A percentile compares a stretch with the other conserved stretches of the same genome.
Evolutionary conservation across 1,140 invertebrate genomes (phyloP).

Genomic region (Caenorhabditis latens): DNA sequence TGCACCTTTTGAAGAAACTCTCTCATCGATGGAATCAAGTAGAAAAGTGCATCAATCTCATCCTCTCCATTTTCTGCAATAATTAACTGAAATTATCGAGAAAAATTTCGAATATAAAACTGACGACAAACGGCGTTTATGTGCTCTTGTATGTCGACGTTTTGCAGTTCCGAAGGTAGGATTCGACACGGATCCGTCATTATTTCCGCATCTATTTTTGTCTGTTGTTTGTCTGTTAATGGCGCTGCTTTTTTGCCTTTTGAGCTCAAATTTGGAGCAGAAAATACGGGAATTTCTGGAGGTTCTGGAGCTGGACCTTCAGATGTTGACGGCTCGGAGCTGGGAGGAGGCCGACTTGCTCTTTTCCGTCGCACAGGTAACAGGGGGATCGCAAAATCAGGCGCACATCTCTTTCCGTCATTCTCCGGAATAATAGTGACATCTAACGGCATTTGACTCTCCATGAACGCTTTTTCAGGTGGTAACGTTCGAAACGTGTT

Average conservation of each 20-base stretch:
- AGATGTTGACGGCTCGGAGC: not conserved
- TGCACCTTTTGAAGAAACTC: constrained; percentile 24
- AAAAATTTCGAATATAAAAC: not conserved
- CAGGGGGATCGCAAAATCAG: not conserved
- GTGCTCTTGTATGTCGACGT: constrained; percentile 3
- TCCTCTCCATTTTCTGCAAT: constrained; percentile 3
- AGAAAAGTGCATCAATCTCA: constrained; percentile 46
- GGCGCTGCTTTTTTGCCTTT: not conserved
- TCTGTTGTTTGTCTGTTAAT: not conserved
- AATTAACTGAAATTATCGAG: not conserved
- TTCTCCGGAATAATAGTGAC: constrained; percentile 49
- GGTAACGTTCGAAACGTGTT: not conserved
- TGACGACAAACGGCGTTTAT: not conserved
- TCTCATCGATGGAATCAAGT: constrained; percentile 15
- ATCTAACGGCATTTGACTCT: constrained; percentile 31
- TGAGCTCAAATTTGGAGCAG: not conserved
- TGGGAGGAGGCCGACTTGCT: not conserved
- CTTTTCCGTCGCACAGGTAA: constrained; percentile 17
- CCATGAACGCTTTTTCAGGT: constrained; percentile 18
- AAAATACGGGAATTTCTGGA: not conserved
- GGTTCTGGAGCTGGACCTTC: not conserved
- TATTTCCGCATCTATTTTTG: constrained; percentile 6
- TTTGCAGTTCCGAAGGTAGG: not conserved
- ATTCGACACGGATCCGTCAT: not conserved
- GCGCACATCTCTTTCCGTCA: constrained; percentile 41